Evolutionary conservation across 2,113 vertebrate species (phyloP).

Genomic region (Morone saxatilis): DNA sequence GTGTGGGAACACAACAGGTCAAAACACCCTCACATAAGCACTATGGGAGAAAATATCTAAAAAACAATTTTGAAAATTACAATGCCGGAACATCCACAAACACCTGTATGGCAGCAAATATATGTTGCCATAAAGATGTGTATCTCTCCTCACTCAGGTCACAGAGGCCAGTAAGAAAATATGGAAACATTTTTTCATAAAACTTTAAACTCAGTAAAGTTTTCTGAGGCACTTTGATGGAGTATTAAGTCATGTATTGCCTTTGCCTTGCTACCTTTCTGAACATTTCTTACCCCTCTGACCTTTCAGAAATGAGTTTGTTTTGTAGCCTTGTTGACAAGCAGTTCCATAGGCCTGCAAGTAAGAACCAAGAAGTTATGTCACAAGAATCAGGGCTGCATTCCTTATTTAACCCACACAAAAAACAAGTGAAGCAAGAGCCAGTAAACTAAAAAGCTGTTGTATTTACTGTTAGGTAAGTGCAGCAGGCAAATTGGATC

Average conservation of each 20-base stretch:
- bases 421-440: conserved; percentile 51
- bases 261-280: conserved; percentile 35
- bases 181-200: background rate
- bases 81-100: conserved; percentile 5
- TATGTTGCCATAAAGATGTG: background rate
- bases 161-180: conserved; percentile 6
- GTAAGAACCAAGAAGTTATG: conserved; percentile 52
- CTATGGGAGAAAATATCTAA: background rate
- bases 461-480: conserved; percentile 73
- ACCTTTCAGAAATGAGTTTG: conserved; percentile 74
- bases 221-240: conserved; percentile 25
- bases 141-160: conserved; percentile 9
- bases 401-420: conserved; percentile 70
- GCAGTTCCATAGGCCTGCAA: conserved; percentile 48
- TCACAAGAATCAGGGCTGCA: conserved; percentile 52
- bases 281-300: conserved; percentile 57
- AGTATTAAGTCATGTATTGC: conserved; percentile 24
- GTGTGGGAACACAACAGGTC: conserved; percentile 12
- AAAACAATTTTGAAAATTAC: background rate
- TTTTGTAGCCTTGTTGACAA: conserved; percentile 66
- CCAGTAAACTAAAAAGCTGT: conserved; percentile 65
- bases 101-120: background rate
- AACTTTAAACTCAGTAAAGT: conserved; percentile 18
- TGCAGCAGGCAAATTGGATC: conserved; percentile 77
- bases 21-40: background rate